Percentiles rank a stretch among this genome's conserved stretches.
phyloP scores from a whole-genome alignment of 2,888 invertebrate genomes.

The Biston betularia region DNA sequence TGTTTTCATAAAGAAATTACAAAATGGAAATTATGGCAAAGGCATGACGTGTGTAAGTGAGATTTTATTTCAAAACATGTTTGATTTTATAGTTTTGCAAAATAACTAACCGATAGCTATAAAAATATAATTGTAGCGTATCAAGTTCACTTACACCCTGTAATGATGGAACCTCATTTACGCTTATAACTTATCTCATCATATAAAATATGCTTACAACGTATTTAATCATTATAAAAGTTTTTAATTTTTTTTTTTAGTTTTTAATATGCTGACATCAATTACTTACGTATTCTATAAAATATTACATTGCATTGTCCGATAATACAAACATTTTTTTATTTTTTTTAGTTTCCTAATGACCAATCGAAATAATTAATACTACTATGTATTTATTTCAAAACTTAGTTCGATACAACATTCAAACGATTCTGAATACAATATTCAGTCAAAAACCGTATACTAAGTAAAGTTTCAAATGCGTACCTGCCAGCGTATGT shows the following conservation, averaged over 20 bases:
- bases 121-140: neutral
- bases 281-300: constrained; percentile 28
- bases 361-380: neutral
- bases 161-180: constrained; percentile 16
- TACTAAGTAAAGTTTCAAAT: constrained; percentile 7
- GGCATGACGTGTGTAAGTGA: neutral
- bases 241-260: constrained; percentile 16
- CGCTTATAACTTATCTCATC: constrained; percentile 10
- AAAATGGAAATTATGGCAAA: neutral
- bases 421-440: neutral
- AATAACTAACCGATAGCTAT: neutral
- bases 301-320: constrained; percentile 28
- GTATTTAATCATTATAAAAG: neutral
- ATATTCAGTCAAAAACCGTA: constrained; percentile 2
- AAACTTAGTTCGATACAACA: neutral
- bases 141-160: constrained; percentile 12
- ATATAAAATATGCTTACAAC: constrained; percentile 13
- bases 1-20: neutral
- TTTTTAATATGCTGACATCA: constrained; percentile 31
- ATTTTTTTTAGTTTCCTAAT: neutral
- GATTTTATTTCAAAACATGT: too few species aligned
- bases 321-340: constrained; percentile 6
- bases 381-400: neutral
- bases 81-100: neutral
- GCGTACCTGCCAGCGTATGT: constrained; percentile 6